A percentile compares a stretch with the other conserved stretches of the same genome.
phyloP scores from a whole-genome alignment of 2,797 vertebrate species.

The Catostomus latipinnis region DNA sequence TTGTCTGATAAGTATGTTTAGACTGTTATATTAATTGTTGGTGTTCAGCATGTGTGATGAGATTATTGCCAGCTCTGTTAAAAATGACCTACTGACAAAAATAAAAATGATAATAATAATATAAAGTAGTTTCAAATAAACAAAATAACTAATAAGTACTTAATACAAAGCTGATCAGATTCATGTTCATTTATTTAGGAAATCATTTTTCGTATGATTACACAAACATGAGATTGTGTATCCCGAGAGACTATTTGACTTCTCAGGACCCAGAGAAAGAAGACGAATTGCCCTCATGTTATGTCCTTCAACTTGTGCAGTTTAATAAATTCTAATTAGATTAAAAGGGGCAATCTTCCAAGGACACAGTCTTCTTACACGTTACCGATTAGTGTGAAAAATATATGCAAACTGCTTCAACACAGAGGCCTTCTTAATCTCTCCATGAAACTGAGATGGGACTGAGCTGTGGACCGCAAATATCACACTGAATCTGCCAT shows the following conservation, averaged over 20 bases:
- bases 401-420: constrained; percentile 30
- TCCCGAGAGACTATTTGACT: constrained; percentile 21
- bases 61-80: neutral
- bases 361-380: constrained; percentile 65
- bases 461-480: too few relatives aligned
- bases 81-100: neutral
- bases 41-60: neutral
- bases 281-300: constrained; percentile 58
- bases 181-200: neutral
- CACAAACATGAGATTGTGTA: neutral
- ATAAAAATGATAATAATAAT: too few relatives aligned
- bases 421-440: constrained; percentile 51
- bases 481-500: too few relatives aligned
- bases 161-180: neutral
- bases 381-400: constrained; percentile 71
- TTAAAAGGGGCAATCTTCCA: constrained; percentile 64
- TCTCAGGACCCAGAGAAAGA: constrained; percentile 13
- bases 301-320: constrained; percentile 71
- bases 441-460: too few relatives aligned
- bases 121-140: neutral
- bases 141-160: neutral
- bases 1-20: neutral
- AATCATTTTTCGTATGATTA: neutral
- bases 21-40: neutral
- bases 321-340: constrained; percentile 78